Evolutionary conservation across 2,888 invertebrate genomes (phyloP).

Genomic region (Synanthedon tipuliformis): DNA sequence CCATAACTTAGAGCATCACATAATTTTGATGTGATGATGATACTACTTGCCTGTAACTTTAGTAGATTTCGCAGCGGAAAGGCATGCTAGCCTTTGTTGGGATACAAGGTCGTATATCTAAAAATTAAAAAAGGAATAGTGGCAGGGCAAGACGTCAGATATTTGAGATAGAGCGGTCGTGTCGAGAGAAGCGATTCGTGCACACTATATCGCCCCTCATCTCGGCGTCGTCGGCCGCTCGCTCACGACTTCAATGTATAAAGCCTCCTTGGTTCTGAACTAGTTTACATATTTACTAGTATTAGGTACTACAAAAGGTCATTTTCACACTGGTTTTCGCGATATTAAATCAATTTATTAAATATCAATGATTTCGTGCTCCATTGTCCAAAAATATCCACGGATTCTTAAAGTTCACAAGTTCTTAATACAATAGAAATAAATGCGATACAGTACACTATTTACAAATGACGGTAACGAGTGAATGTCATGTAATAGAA

Average conservation of each 20-base stretch:
- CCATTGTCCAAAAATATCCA: too few relatives aligned
- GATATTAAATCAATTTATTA: too few relatives aligned
- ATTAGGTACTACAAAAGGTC: too few relatives aligned
- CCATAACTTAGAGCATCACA: too few relatives aligned
- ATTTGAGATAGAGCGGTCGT: constrained; percentile 18
- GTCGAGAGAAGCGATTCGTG: constrained; percentile 16
- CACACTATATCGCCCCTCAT: constrained; percentile 22
- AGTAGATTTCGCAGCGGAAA: too few relatives aligned
- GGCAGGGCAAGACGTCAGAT: constrained; percentile 12
- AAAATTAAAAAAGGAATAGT: constrained; percentile 1
- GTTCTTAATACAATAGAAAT: too few relatives aligned
- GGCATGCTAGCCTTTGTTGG: not conserved
- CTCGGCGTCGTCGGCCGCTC: not conserved
- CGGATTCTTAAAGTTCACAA: constrained; percentile 7
- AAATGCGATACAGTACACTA: too few relatives aligned
- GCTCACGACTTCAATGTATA: not conserved
- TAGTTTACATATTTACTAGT: not conserved
- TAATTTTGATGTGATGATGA: too few relatives aligned
- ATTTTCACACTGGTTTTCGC: too few relatives aligned
- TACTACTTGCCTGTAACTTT: too few relatives aligned
- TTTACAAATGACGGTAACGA: too few relatives aligned
- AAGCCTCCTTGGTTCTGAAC: not conserved
- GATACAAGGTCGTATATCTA: not conserved
- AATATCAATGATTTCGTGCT: too few relatives aligned
- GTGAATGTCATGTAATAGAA: constrained; percentile 10